Evolutionary conservation across 2,797 vertebrate species (phyloP).

Genomic region (Carduelis carduelis): DNA sequence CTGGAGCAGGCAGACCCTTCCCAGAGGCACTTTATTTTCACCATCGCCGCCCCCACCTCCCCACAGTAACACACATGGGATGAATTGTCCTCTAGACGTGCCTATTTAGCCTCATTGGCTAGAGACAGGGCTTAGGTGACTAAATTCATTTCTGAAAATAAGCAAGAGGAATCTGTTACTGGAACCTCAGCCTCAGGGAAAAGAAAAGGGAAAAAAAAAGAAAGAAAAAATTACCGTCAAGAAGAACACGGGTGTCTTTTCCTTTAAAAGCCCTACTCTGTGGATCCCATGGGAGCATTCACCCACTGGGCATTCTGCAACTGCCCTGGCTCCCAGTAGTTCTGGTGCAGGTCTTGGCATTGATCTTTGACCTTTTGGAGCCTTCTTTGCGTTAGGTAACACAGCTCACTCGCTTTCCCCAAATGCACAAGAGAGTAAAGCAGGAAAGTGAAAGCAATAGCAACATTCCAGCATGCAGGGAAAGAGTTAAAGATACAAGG

Average conservation of each 20-base stretch:
- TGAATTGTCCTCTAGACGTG: background rate
- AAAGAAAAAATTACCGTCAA: background rate
- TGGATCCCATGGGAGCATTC: background rate
- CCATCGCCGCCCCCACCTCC: background rate
- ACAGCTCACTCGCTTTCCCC: accelerated
- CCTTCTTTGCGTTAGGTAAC: background rate
- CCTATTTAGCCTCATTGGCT: background rate
- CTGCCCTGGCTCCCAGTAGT: background rate
- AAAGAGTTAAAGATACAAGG: background rate
- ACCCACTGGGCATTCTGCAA: background rate
- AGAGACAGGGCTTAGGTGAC: background rate
- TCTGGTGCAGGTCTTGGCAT: background rate
- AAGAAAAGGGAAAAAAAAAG: background rate
- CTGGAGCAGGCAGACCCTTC: background rate
- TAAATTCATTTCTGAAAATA: background rate
- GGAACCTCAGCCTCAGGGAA: background rate
- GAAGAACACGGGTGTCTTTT: background rate
- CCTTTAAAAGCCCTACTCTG: background rate
- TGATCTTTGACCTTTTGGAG: constrained; percentile 1
- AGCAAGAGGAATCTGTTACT: background rate
- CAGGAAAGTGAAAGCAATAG: background rate
- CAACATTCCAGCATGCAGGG: background rate
- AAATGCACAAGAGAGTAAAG: background rate
- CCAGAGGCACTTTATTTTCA: background rate
- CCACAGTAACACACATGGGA: background rate